Conservation (phyloP, 2,888 invertebrate genomes). For the Acanthacorydalis orientalis region DNA sequence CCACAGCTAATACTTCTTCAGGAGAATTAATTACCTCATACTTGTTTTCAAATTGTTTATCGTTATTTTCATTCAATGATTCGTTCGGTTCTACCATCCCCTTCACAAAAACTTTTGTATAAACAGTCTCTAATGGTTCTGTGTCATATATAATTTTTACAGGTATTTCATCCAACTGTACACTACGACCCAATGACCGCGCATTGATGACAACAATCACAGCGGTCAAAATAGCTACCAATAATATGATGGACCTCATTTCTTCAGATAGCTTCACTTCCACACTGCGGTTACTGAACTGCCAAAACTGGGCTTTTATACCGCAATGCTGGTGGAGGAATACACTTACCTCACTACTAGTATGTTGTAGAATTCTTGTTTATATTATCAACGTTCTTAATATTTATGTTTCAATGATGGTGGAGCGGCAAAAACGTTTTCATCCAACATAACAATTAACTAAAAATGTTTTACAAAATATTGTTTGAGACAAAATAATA, state of each 20-base stretch:
- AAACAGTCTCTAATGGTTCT: neutral
- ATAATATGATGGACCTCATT: neutral
- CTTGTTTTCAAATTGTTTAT: neutral
- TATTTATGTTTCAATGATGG: too few relatives aligned
- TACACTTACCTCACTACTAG: too few relatives aligned
- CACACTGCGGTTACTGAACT: neutral
- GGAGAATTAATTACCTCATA: neutral
- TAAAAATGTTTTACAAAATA: too few relatives aligned
- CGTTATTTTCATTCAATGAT: neutral
- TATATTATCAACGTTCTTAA: too few relatives aligned
- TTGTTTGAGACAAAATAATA: too few relatives aligned
- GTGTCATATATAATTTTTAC: slow-evolving; percentile 20
- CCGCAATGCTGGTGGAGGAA: too few relatives aligned
- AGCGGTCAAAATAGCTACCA: neutral
- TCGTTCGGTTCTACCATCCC: neutral
- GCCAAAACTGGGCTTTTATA: neutral
- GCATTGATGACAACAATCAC: neutral
- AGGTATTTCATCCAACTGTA: slow-evolving; percentile 17
- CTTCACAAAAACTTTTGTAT: neutral
- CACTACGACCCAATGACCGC: slow-evolving; percentile 8
- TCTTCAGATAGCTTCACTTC: neutral
- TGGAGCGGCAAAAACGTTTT: too few relatives aligned
- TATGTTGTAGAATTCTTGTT: too few relatives aligned
- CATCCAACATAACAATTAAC: too few relatives aligned
- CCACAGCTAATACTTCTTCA: neutral